These are phyloP conservation scores for Nowickia ferox DNA, from an alignment of 2,888 invertebrate genomes.

Conservation along the genomic window DNA sequence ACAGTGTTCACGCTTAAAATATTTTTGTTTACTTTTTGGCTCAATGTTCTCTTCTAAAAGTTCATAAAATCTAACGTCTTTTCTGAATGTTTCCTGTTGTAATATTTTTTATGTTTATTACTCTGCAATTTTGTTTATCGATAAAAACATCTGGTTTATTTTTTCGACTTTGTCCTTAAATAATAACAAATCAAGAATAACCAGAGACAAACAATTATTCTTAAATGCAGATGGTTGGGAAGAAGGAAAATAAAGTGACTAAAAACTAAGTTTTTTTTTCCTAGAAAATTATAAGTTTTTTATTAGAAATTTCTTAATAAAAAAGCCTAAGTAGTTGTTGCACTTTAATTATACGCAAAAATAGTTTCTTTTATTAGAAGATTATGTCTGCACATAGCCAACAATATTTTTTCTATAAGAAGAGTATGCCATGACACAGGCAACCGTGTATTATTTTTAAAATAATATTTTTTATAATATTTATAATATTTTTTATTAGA, in stretches of 20 bases:
- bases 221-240: neutral
- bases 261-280: neutral
- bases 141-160: constrained; percentile 21
- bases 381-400: too few species aligned
- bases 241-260: neutral
- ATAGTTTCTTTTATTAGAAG: too few species aligned
- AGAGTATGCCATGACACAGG: too few species aligned
- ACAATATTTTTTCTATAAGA: too few species aligned
- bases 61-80: neutral
- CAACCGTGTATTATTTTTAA: too few species aligned
- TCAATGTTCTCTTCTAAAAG: neutral
- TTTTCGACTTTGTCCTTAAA: constrained; percentile 5
- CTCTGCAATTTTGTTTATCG: neutral
- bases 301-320: too few species aligned
- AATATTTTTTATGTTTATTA: neutral
- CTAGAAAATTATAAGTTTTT: too few species aligned
- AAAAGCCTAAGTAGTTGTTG: too few species aligned
- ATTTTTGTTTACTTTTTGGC: neutral
- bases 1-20: neutral
- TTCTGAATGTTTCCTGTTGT: neutral
- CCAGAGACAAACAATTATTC: constrained; percentile 16
- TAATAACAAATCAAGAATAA: constrained; percentile 23
- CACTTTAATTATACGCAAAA: too few species aligned
- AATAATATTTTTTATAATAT: too few species aligned
- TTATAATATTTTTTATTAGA: too few species aligned